A percentile compares a stretch with the other conserved stretches of the same genome.
These are phyloP conservation scores for Orthosia gothica DNA, from an alignment of 2,888 invertebrate genomes.

Conservation along the genomic window DNA sequence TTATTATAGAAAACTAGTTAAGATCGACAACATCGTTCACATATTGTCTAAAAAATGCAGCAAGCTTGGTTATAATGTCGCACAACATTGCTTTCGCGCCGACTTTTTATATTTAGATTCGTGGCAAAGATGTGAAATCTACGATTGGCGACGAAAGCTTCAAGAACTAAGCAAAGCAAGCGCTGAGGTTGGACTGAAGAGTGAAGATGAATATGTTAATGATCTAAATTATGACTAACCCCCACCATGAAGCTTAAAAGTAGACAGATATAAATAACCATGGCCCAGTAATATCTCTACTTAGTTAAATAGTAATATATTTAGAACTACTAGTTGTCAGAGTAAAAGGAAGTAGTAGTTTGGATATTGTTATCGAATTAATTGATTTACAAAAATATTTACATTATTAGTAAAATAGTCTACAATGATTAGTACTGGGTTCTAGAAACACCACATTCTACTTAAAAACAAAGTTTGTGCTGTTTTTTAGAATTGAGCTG, in stretches of 20 bases:
- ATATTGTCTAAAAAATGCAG: background rate
- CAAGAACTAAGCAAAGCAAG: background rate
- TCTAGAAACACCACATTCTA: background rate
- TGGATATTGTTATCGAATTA: background rate
- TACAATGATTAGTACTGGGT: background rate
- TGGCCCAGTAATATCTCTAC: background rate
- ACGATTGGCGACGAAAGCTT: background rate
- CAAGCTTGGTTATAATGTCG: no score
- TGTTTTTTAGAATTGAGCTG: background rate
- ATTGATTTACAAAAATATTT: background rate
- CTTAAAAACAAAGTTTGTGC: background rate
- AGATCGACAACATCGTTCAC: background rate
- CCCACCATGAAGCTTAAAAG: background rate
- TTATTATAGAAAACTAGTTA: background rate
- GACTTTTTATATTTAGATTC: background rate
- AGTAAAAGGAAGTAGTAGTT: background rate
- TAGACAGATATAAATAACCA: background rate
- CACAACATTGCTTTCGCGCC: background rate
- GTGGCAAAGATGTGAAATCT: no score
- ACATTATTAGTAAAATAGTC: background rate
- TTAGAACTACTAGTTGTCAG: conserved; percentile 2
- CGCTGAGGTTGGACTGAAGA: background rate
- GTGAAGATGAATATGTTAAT: background rate
- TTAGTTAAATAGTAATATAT: background rate
- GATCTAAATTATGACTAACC: background rate